phyloP scores from a whole-genome alignment of 2,888 invertebrate genomes.

The Cephus nigrinus region DNA sequence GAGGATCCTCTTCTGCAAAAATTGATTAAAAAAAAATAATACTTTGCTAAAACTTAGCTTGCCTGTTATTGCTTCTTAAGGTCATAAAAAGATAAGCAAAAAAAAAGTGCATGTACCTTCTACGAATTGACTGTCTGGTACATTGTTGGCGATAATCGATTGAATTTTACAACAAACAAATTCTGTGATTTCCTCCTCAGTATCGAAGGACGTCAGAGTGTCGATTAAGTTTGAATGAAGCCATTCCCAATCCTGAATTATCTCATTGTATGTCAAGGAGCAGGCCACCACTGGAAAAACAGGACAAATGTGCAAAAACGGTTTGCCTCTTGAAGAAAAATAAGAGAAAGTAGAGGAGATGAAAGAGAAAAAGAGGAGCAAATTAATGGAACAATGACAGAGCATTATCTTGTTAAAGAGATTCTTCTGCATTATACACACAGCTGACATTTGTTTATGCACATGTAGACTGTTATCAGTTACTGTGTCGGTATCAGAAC shows the following conservation, averaged over 20 bases:
- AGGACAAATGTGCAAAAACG: constrained; percentile 17
- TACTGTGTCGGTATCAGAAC: constrained; percentile 8
- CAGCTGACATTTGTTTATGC: constrained; percentile 12
- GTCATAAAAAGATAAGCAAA: constrained; percentile 9
- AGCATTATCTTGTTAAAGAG: not conserved
- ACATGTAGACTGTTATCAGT: constrained; percentile 14
- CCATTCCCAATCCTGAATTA: constrained; percentile 95
- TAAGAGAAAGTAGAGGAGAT: not conserved
- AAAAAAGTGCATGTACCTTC: constrained; percentile 66
- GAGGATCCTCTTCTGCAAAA: constrained; percentile 84
- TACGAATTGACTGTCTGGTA: constrained; percentile 71
- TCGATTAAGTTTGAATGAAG: constrained; percentile 86
- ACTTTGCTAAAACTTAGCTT: not conserved
- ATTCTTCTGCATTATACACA: not conserved
- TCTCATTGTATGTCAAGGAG: constrained; percentile 87
- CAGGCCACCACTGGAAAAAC: constrained; percentile 85
- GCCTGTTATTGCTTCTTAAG: not conserved
- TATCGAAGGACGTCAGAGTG: constrained; percentile 91
- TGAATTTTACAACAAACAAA: constrained; percentile 97
- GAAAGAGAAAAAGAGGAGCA: no score
- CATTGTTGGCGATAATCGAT: constrained; percentile 86
- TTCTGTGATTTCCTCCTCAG: constrained; percentile 92
- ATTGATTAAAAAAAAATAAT: constrained; percentile 28
- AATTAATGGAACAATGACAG: no score
- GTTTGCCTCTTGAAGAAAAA: constrained; percentile 2